Percentiles rank a stretch among this genome's conserved stretches.
These are phyloP conservation scores for Baronia brevicornis DNA, from an alignment of 2,888 invertebrate genomes.

Conservation along the genomic window DNA sequence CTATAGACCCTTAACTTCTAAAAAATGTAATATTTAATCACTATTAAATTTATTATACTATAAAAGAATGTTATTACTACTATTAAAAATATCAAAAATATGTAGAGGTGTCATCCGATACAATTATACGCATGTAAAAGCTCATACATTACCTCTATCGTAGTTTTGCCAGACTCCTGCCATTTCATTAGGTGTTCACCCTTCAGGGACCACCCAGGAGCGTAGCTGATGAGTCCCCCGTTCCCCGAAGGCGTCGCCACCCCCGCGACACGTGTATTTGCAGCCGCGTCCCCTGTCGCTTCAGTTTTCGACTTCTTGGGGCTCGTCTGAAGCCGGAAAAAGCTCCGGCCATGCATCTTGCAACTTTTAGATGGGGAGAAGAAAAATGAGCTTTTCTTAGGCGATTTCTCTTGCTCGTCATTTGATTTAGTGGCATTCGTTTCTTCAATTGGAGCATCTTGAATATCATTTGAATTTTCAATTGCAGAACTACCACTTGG, in stretches of 20 bases:
- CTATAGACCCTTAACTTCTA: too few relatives aligned
- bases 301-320: constrained; percentile 68
- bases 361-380: constrained; percentile 71
- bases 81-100: too few relatives aligned
- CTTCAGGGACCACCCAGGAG: constrained; percentile 77
- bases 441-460: constrained; percentile 33
- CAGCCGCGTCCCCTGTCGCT: constrained; percentile 31
- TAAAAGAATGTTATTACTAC: too few relatives aligned
- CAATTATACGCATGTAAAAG: too few relatives aligned
- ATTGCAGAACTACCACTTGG: constrained; percentile 32
- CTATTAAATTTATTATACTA: too few relatives aligned
- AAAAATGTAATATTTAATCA: too few relatives aligned
- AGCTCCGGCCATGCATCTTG: constrained; percentile 65
- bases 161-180: constrained; percentile 76
- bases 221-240: constrained; percentile 75
- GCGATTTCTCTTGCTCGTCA: constrained; percentile 67
- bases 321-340: constrained; percentile 71
- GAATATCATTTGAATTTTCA: constrained; percentile 29
- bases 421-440: constrained; percentile 44
- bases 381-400: constrained; percentile 71
- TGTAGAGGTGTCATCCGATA: too few relatives aligned
- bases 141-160: constrained; percentile 68
- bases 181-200: constrained; percentile 78
- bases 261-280: constrained; percentile 27
- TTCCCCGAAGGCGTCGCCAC: constrained; percentile 31